Percentiles rank a stretch among this genome's conserved stretches.
phyloP scores from a whole-genome alignment of 2,888 invertebrate species.

The Tinea pellionella region DNA sequence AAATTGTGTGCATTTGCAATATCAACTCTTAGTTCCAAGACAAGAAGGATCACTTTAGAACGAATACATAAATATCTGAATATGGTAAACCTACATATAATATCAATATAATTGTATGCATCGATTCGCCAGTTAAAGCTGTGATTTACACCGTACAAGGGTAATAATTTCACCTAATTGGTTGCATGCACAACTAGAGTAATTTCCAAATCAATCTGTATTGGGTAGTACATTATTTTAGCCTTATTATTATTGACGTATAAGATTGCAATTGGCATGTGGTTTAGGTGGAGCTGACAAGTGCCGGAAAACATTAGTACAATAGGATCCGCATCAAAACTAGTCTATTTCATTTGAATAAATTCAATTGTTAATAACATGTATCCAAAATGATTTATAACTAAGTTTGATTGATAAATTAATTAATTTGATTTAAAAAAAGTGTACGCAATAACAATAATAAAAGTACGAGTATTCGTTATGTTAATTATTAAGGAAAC shows the following conservation, averaged over 20 bases:
- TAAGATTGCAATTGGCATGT: slow-evolving; percentile 1
- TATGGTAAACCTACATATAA: no score
- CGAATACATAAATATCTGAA: no score
- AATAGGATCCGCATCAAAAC: slow-evolving; percentile 15
- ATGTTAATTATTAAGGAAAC: no score
- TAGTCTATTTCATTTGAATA: slow-evolving; percentile 15
- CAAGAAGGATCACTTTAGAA: no score
- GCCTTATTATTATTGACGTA: slow-evolving; percentile 1
- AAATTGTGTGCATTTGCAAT: no score
- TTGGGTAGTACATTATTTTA: not conserved
- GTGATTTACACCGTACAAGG: not conserved
- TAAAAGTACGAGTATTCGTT: no score
- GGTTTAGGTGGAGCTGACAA: slow-evolving; percentile 11
- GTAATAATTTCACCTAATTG: slow-evolving; percentile 4
- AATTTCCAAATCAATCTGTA: not conserved
- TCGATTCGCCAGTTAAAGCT: not conserved
- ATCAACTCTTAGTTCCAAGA: no score
- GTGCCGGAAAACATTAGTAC: slow-evolving; percentile 12
- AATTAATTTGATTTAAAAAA: not conserved
- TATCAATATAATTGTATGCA: not conserved
- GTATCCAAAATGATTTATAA: slow-evolving; percentile 1
- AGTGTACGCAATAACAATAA: no score
- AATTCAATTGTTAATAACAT: slow-evolving; percentile 14
- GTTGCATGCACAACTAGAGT: not conserved
- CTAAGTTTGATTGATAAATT: not conserved